A percentile compares a stretch with the other conserved stretches of the same genome.
Conservation (phyloP, 2,888 invertebrate genomes). For the Spisula solida region DNA sequence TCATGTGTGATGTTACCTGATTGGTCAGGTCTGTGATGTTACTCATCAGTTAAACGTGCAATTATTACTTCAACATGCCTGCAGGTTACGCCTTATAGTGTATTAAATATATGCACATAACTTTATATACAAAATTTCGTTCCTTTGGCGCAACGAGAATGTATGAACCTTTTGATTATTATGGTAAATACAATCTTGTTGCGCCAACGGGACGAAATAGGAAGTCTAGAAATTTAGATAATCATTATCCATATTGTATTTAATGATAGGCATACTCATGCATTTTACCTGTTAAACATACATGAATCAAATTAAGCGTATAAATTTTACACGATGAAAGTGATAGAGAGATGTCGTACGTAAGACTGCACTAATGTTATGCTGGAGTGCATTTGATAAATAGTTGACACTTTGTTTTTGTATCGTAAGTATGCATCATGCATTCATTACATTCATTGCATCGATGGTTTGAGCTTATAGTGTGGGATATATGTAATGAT, state of each 20-base stretch:
- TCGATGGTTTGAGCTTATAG: too few relatives aligned
- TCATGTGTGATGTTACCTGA: neutral
- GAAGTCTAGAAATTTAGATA: too few relatives aligned
- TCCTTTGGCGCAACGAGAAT: neutral
- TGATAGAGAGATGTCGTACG: neutral
- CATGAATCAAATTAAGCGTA: neutral
- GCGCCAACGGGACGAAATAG: neutral
- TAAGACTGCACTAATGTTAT: neutral
- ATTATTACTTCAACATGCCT: neutral
- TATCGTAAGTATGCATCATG: too few relatives aligned
- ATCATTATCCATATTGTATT: neutral
- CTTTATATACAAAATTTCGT: neutral
- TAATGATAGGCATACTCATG: neutral
- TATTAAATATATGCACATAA: neutral
- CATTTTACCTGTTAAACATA: neutral
- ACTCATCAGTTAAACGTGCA: neutral
- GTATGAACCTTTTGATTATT: neutral
- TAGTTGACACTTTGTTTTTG: neutral
- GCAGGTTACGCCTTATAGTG: neutral
- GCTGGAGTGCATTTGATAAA: neutral
- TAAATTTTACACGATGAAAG: neutral
- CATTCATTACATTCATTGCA: too few relatives aligned
- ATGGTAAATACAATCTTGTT: neutral
- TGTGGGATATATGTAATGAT: too few relatives aligned
- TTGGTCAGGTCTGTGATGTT: neutral